Evolutionary conservation across 2,797 vertebrate genomes (phyloP), one percentile per base, ranked within the genome.

Genomic region (Xiphorhynchus erythropygius): DNA sequence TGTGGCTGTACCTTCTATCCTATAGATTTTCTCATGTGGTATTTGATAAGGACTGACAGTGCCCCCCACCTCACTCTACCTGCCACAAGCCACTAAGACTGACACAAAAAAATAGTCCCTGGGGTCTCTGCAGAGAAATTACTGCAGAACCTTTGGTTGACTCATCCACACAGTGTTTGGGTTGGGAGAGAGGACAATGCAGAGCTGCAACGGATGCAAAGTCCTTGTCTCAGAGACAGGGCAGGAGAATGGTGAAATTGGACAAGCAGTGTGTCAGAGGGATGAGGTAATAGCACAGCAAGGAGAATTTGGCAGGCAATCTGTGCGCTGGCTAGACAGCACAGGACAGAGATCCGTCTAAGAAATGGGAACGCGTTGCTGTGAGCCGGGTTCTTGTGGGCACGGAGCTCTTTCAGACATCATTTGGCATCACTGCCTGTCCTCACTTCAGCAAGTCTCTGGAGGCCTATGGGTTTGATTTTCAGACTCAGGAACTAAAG

Each of bases 251-350:
- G 79, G 91, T 90, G 73, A 46, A 63, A 82, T 67, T 84, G 94
- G 85, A 91, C 62, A 82, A 94, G 70, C 1, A 2, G 57, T 80
- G 71, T 90, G 80, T 94, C 64, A 23, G 87, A 96, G 83, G 69
- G 91, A 95, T 97, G 95, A 97, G 94, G 94, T 96, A 96, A 96
- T 96, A 96, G 91, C 95, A 92, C 82, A 90, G 67, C 74, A 56
- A 93, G 56, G 73, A 91, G 94, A 59, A 88, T 78, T 96, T 96
- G 94, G 94, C 96, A 96, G 95, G 85, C 89, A 91, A 79, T 88
- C 91, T 39, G 16, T 93, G 89, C 82, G 76, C 87, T 96, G 95
- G 96, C 96, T 73, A 96, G 94, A 94, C 92, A 95, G 82, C 69
- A 21, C 94, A 78, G 80, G 96, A 82, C 92, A 95, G 63, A 84